Base-by-base conservation (phyloP, 1,140 invertebrate genomes). In the Drosophila yakuba region DNA sequence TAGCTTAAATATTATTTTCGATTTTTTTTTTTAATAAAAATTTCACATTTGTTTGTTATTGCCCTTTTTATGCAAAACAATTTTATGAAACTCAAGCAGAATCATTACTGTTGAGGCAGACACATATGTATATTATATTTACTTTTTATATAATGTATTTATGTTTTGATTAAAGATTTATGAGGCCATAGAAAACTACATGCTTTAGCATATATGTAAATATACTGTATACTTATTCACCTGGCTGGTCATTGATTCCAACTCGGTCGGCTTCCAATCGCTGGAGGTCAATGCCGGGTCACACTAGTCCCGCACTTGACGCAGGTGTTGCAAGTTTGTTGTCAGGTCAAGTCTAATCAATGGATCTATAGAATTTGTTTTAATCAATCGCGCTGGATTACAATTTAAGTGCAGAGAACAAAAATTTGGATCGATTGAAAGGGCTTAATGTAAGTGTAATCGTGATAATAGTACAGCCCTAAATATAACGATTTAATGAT, bases 301-400 rank as follows among this genome's bases (percentile, higher is more conserved):
- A 61, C 57, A 45, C 61, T 8, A 44, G 20, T 17, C 32, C 6
- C 41, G n/a, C 11, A 60, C 4, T 39, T 63, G 67, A 56, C 62
- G 64, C 60, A 67, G 60, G 61, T 41, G 63, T 28, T 57, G 67
- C 67, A 71, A 71, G 64, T 71, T 71, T 71, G 67, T 71, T 57
- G 51, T 25, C 38, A 38, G 64, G 20, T 52, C 58, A 62, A 64
- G 20, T 35, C 25, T 68, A 47, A 68, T 68, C 67, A 38, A 41
- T 25, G 28, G 41, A 54, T 54, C 20, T 25, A 2, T 35, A 32
- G 17, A 38, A 25, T 36, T 61, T 45, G 32, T 36, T 10, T 62
- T 15, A 66, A 43, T 51, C 28, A 64, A 41, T 52, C 61, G 4
- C n/a, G 2, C 47, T 48, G 17, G 4, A 15, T 44, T 68, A 68